Conservation (phyloP, 2,113 vertebrate species). For the Neofelis nebulosa region DNA sequence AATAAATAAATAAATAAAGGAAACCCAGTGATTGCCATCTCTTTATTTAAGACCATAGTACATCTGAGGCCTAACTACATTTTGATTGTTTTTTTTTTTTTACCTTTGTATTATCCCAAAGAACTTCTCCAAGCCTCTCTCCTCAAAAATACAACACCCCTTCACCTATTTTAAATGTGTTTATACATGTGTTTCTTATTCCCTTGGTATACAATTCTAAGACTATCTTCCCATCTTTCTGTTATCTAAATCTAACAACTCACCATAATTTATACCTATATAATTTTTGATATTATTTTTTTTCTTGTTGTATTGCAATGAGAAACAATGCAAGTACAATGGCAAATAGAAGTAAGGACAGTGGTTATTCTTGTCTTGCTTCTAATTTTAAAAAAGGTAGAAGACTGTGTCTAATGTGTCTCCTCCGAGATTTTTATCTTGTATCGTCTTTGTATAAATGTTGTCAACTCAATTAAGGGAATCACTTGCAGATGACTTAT, state of each 20-base stretch:
- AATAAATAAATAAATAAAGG: neutral
- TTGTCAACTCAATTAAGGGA: neutral
- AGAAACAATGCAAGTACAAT: neutral
- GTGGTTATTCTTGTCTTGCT: neutral
- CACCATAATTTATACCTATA: neutral
- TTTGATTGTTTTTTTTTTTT: neutral
- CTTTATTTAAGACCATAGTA: neutral
- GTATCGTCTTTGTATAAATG: neutral
- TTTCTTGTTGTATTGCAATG: neutral
- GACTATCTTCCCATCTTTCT: neutral
- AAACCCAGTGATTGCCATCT: neutral
- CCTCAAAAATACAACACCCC: neutral
- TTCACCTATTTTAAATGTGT: neutral
- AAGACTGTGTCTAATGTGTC: neutral
- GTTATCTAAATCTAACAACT: neutral
- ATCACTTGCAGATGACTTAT: neutral
- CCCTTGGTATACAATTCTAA: neutral
- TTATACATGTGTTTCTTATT: neutral
- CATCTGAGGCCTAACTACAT: neutral
- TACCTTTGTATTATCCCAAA: neutral
- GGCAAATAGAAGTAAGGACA: neutral
- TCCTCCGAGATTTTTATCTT: neutral
- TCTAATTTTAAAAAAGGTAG: neutral
- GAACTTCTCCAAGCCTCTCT: neutral
- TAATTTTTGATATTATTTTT: neutral